Evolutionary conservation across 2,113 vertebrate species (phyloP).

Genomic region (Scomber japonicus): DNA sequence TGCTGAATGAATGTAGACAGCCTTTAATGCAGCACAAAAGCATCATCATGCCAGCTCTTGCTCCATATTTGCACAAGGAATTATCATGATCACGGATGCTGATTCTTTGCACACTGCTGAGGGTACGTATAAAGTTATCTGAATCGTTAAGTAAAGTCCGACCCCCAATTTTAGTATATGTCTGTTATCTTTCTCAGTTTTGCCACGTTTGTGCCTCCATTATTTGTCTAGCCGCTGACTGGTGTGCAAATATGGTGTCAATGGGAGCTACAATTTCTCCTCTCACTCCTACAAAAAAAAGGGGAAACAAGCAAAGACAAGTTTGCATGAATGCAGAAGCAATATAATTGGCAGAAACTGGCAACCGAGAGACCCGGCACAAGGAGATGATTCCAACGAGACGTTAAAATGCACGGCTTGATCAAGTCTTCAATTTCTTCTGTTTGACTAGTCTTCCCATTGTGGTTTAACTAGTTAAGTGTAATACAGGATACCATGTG

Average conservation of each 20-base stretch:
- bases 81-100: not conserved
- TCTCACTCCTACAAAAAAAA: slow-evolving; percentile 10
- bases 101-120: not conserved
- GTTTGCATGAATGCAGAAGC: slow-evolving; percentile 24
- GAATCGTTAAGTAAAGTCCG: not conserved
- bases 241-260: slow-evolving; percentile 22
- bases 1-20: slow-evolving; percentile 6
- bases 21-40: not conserved
- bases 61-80: slow-evolving; percentile 1
- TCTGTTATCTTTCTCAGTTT: not conserved
- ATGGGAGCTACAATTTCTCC: not conserved
- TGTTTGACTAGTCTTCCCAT: not conserved
- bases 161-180: not conserved
- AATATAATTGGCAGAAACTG: not conserved
- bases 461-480: slow-evolving; percentile 8
- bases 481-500: not conserved
- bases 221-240: slow-evolving; percentile 1
- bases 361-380: not conserved
- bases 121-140: not conserved
- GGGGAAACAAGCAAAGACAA: slow-evolving; percentile 37
- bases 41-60: not conserved
- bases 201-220: not conserved
- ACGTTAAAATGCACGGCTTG: slow-evolving; percentile 2
- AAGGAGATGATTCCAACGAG: not conserved
- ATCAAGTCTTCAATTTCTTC: slow-evolving; percentile 5